These are phyloP conservation scores for Epinephelus fuscoguttatus DNA, from an alignment of 2,113 vertebrate species.

Conservation along the genomic window DNA sequence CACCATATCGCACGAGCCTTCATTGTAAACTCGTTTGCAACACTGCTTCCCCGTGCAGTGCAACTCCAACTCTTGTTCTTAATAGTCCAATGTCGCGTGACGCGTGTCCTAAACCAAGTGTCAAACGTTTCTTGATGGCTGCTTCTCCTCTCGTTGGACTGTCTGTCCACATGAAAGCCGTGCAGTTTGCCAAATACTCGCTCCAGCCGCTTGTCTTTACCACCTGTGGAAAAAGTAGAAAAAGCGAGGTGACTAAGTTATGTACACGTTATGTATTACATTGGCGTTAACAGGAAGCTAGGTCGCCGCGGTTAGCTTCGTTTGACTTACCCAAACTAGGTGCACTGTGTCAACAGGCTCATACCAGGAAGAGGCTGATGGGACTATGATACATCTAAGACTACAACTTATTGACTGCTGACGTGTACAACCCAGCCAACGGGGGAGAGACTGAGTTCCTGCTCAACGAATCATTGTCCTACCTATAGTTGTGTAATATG, in stretches of 20 bases:
- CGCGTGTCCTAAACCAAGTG: not conserved
- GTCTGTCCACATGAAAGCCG: not conserved
- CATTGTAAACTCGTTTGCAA: slow-evolving; percentile 4
- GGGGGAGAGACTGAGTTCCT: slow-evolving; percentile 34
- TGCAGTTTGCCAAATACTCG: slow-evolving; percentile 6
- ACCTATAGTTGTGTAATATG: slow-evolving; percentile 51
- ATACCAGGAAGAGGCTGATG: slow-evolving; percentile 77
- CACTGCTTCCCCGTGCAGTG: slow-evolving; percentile 11
- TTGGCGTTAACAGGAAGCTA: not conserved
- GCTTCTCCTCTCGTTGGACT: not conserved
- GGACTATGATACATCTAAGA: slow-evolving; percentile 35
- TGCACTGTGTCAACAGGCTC: slow-evolving; percentile 54
- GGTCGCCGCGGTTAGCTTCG: rapidly evolving
- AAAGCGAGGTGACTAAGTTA: not conserved
- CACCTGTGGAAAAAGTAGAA: slow-evolving; percentile 45
- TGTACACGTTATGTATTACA: not conserved
- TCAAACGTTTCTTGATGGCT: slow-evolving; percentile 23
- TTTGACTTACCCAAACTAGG: slow-evolving; percentile 52
- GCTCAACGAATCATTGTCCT: slow-evolving; percentile 65
- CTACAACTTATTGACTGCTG: slow-evolving; percentile 75
- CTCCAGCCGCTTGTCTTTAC: not conserved
- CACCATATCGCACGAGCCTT: slow-evolving; percentile 42
- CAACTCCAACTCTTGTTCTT: not conserved
- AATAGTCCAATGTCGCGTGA: slow-evolving; percentile 15
- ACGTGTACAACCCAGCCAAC: slow-evolving; percentile 82